Conservation (phyloP, 2,113 vertebrate species). For the Brachyhypopomus occidentalis region DNA sequence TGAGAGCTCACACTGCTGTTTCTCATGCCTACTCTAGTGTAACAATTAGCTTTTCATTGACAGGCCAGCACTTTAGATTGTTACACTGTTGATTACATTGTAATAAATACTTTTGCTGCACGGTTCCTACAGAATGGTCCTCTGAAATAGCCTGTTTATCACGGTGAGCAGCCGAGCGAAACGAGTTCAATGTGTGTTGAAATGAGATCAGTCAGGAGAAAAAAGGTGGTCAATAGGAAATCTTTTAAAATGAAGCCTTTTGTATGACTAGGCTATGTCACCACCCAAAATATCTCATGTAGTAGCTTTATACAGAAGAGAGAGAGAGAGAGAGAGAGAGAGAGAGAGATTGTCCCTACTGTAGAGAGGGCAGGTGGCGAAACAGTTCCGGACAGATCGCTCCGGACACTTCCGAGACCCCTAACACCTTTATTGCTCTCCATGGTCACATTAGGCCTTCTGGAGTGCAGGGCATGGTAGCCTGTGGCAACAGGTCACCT, state of each 20-base stretch:
- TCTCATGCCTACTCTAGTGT: background rate
- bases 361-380: conserved; percentile 67
- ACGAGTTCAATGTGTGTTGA: no score
- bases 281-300: no score
- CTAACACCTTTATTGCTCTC: conserved; percentile 77
- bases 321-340: background rate
- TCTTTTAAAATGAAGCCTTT: background rate
- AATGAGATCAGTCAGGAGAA: background rate
- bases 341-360: background rate
- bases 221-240: background rate
- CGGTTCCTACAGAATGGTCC: no score
- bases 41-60: no score
- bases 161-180: background rate
- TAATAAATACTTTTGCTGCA: background rate
- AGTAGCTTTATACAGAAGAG: no score
- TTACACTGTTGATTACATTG: conserved; percentile 5
- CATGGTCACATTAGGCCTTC: conserved; percentile 60
- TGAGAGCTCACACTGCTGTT: background rate
- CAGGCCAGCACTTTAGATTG: background rate
- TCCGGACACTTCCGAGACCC: conserved; percentile 59
- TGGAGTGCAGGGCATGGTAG: conserved; percentile 61
- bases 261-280: background rate
- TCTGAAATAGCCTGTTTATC: background rate
- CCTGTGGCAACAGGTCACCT: conserved; percentile 75
- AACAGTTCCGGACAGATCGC: conserved; percentile 53